Base-by-base conservation (phyloP, 2,113 vertebrate genomes). In the Calidris pugnax region DNA sequence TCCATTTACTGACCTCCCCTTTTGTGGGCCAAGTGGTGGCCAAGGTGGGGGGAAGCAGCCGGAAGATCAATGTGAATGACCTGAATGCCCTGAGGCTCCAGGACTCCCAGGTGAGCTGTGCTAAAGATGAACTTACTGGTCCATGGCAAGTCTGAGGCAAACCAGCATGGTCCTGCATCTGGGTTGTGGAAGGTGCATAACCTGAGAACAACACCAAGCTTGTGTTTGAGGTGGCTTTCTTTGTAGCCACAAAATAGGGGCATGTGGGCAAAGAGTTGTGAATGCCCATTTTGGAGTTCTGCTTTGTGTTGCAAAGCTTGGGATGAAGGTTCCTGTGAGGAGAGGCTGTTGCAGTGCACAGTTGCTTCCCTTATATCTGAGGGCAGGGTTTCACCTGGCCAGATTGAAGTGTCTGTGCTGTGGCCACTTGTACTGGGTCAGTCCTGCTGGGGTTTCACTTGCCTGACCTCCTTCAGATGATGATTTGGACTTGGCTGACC, bases 11-110 rank as follows among this genome's bases (percentile, higher is more conserved):
- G 48, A 95, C 95, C 8, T 94, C 92, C n/a, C 92, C 94, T 48
- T 98, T 98, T 87, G 95, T 98, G 94, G 97, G 98, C 22, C 97
- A 98, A 76, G 89, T 95, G 82, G 98, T 98, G 88, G 37, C 84
- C 89, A 98, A 93, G 72, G 97, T 98, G 5, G 97, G 96, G 26
- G 98, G 98, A 68, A 98, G 97, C 79, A 98, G 96, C 47, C 50
- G 41, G 74, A 98, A 98, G 95, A 94, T 98, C 8, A 67, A 1
- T 12, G 95, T 96, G 35, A 89, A 79, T 16, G 53, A 90, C 32
- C 69, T 98, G 66, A 97, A 97, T 68, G 82, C 89, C 24, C 81
- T 97, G 66, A 97, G 88, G 90, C 96, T 98, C 27, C 97, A 94
- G 78, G 97, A 98, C 30, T 89, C 95, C 30, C 97, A 97, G 98